Conservation (phyloP, 2,888 invertebrate species). For the Chloroclystis v-ata region DNA sequence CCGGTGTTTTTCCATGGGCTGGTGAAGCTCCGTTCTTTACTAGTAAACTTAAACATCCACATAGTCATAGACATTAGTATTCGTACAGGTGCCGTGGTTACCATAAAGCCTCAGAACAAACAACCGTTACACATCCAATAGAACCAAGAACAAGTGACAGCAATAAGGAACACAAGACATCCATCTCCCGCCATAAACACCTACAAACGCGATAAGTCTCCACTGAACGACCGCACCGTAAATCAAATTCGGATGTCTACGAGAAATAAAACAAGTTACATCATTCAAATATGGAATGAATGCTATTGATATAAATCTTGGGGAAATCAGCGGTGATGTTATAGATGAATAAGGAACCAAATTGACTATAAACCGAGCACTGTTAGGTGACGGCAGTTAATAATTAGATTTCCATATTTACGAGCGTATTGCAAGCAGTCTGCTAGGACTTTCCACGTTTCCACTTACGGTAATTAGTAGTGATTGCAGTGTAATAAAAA, state of each 20-base stretch:
- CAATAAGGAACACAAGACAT: slow-evolving; percentile 66
- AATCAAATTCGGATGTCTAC: slow-evolving; percentile 58
- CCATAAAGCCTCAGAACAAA: too few species aligned
- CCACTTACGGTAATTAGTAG: slow-evolving; percentile 31
- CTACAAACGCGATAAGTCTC: slow-evolving; percentile 51
- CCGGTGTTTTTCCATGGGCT: too few species aligned
- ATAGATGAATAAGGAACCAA: slow-evolving; percentile 44
- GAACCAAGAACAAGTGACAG: slow-evolving; percentile 70
- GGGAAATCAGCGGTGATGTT: slow-evolving; percentile 43
- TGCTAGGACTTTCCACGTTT: slow-evolving; percentile 23
- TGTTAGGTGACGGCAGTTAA: slow-evolving; percentile 34
- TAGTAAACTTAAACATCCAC: too few species aligned
- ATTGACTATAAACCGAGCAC: slow-evolving; percentile 29
- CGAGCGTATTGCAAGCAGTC: slow-evolving; percentile 27
- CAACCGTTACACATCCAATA: slow-evolving; percentile 73
- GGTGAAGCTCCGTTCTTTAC: too few species aligned
- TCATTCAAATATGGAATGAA: slow-evolving; percentile 52
- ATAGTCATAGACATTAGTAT: too few species aligned
- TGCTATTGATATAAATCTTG: slow-evolving; percentile 48
- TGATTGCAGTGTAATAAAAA: slow-evolving; percentile 29
- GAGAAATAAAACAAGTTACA: slow-evolving; percentile 52
- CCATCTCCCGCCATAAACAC: slow-evolving; percentile 59
- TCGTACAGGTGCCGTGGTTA: too few species aligned
- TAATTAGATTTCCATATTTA: slow-evolving; percentile 39
- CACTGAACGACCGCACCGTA: slow-evolving; percentile 46